phyloP scores from a whole-genome alignment of 2,797 vertebrate genomes.

The Pristis pectinata region DNA sequence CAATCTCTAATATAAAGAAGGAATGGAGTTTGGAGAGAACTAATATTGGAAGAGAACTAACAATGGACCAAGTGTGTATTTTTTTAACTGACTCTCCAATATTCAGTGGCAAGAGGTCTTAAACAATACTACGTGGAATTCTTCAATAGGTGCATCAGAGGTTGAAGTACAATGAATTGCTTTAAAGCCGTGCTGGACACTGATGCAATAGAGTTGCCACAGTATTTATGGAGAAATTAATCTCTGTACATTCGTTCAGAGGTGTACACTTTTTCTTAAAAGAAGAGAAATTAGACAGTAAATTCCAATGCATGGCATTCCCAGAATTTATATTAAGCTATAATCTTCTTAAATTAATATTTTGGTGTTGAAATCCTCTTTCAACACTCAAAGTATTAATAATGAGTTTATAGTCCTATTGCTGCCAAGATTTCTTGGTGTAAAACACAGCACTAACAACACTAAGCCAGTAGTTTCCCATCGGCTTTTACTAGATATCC shows the following conservation, averaged over 20 bases:
- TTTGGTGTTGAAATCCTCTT: conserved; percentile 6
- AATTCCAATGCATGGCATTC: neutral
- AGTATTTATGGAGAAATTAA: neutral
- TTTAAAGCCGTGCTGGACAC: neutral
- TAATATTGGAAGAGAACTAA: neutral
- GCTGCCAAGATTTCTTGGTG: neutral
- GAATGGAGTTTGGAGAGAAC: neutral
- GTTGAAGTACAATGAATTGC: neutral
- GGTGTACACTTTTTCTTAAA: neutral
- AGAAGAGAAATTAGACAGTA: neutral
- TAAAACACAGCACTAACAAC: neutral
- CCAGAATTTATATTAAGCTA: conserved; percentile 12
- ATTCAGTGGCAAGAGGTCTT: neutral
- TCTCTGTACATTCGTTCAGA: neutral
- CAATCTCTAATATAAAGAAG: neutral
- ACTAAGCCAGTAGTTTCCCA: neutral
- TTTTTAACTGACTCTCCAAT: neutral
- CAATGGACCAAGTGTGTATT: neutral
- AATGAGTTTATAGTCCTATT: neutral
- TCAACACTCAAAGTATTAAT: neutral
- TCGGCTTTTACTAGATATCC: neutral
- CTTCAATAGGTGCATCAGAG: neutral
- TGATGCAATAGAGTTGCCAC: neutral
- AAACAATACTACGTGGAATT: neutral
- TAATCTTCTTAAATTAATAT: conserved; percentile 8